Evolutionary conservation across 2,797 vertebrate species (phyloP).

Genomic region (Choloepus didactylus): DNA sequence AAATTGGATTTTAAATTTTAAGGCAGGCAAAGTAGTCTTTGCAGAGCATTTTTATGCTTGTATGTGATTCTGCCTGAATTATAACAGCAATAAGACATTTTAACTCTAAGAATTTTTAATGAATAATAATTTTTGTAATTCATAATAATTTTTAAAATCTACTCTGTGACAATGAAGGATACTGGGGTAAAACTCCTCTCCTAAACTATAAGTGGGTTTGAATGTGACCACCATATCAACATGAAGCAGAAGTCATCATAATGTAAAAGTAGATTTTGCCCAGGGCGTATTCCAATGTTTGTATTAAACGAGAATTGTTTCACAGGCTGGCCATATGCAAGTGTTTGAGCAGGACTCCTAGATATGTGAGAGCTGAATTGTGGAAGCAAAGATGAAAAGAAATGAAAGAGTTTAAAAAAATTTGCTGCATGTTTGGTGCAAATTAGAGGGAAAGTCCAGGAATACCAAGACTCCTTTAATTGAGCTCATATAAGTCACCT

Average conservation of each 20-base stretch:
- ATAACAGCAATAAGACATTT: neutral
- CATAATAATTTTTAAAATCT: neutral
- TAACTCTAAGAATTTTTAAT: neutral
- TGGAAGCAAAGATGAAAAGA: neutral
- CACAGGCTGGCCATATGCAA: neutral
- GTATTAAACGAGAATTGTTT: neutral
- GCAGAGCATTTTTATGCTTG: neutral
- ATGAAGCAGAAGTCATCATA: neutral
- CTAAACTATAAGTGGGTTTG: neutral
- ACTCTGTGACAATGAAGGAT: neutral
- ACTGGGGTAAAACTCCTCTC: neutral
- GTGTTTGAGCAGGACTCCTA: neutral
- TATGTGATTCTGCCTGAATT: neutral
- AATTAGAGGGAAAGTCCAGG: neutral
- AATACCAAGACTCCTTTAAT: neutral
- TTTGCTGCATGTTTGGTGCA: neutral
- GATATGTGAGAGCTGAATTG: neutral
- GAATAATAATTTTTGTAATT: neutral
- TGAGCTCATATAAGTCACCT: neutral
- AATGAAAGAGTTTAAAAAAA: neutral
- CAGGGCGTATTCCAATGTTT: neutral
- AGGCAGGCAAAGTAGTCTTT: neutral
- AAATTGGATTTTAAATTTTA: slow-evolving; percentile 3
- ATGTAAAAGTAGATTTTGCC: neutral
- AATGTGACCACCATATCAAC: neutral